phyloP scores from a whole-genome alignment of 2,888 invertebrate species.

The Scrobipalpa costella region DNA sequence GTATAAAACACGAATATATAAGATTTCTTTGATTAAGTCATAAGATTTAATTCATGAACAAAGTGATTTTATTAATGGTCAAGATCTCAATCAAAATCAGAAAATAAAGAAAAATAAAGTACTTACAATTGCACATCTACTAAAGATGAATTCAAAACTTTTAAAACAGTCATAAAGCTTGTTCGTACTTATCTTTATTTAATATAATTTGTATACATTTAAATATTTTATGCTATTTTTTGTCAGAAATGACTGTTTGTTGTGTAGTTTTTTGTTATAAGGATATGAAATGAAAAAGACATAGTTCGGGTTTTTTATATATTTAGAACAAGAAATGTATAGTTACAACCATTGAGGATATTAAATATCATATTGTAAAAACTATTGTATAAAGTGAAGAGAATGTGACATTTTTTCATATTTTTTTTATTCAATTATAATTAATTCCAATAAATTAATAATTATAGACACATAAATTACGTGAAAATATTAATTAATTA shows the following conservation, averaged over 20 bases:
- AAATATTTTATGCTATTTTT: no score
- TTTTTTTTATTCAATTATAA: constrained; percentile 75
- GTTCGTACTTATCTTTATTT: no score
- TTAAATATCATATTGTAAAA: constrained; percentile 82
- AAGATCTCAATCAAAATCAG: no score
- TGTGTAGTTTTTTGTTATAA: neutral
- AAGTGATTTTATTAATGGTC: no score
- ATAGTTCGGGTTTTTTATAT: constrained; percentile 74
- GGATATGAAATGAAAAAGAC: constrained; percentile 7
- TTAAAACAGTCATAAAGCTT: no score
- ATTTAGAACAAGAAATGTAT: constrained; percentile 83
- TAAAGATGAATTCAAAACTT: no score
- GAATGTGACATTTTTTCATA: constrained; percentile 76
- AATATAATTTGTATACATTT: no score
- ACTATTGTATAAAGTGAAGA: constrained; percentile 82
- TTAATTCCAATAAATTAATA: constrained; percentile 79
- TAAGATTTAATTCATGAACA: no score
- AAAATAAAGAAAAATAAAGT: no score
- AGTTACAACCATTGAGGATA: constrained; percentile 83
- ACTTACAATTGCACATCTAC: no score
- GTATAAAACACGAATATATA: neutral
- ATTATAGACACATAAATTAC: constrained; percentile 80
- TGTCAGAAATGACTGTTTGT: neutral
- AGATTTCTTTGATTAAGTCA: no score
- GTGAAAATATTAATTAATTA: constrained; percentile 76